Evolutionary conservation across 2,888 invertebrate species (phyloP), one percentile per base, ranked within the genome.

Genomic region (Seladonia tumulorum): DNA sequence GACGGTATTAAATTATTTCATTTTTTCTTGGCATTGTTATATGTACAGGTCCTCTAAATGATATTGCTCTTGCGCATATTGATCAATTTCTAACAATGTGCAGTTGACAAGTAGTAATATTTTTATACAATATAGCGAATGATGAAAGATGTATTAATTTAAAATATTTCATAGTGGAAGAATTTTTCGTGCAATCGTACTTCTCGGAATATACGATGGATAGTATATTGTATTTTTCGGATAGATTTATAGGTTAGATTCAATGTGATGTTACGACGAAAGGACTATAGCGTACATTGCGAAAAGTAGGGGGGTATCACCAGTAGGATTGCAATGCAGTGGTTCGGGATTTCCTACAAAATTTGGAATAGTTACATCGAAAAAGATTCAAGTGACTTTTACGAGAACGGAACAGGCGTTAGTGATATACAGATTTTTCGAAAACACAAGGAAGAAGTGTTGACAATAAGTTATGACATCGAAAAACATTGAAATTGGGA

Each of bases 251-350:
- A 87, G 89, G 90, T 89, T 90, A 89, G 82, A 83, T 76, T 74
- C 70, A 71, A 72, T 76, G 39, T 70, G 29, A 77, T 86, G 82
- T 83, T 86, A 82, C 68, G 81, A 76, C 53, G 85, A 83, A 90
- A 49, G 18, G 80, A 71, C 29, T 86, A 71, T 82, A 91, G 82
- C 49, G 29, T 35, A 71, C 42, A 57, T 78, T 60, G 75, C 66
- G 35, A 76, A 74, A 60, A 53, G 79, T 66, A 49, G 86, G 80
- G 68, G 49, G 83, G 63, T 63, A 72, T 68, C 76, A 79, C 72
- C 87, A 88, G 83, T 73, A 79, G 87, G 90, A 91, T 91, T 88
- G 91, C 92, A 92, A 91, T 91, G 93, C 92, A 91, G 93, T 89
- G 92, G 90, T 92, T 90, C 85, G 88, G 87, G 85, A 88, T 89